These are phyloP conservation scores for Temnothorax nylanderi DNA, from an alignment of 1,140 invertebrate genomes.

Conservation along the genomic window DNA sequence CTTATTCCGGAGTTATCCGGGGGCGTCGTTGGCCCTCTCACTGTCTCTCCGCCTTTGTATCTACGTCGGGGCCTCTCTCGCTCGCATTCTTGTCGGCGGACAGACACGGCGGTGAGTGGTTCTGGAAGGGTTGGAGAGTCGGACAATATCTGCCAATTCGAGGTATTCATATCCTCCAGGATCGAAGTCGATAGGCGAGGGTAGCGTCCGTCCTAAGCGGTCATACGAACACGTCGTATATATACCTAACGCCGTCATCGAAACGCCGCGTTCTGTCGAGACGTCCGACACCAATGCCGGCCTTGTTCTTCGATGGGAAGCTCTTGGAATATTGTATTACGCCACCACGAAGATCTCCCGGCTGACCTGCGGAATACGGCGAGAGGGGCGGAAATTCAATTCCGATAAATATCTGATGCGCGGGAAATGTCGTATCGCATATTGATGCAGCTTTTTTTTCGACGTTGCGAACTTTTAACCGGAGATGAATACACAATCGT, in stretches of 20 bases:
- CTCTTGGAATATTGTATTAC: conserved; percentile 69
- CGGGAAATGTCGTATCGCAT: conserved; percentile 40
- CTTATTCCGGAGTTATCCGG: conserved; percentile 45
- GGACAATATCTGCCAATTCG: conserved; percentile 77
- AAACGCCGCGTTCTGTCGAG: conserved; percentile 22
- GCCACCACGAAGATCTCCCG: conserved; percentile 38
- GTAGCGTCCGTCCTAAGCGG: conserved; percentile 21
- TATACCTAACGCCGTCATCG: conserved; percentile 27
- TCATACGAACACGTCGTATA: conserved; percentile 42
- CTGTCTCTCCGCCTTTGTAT: conserved; percentile 57
- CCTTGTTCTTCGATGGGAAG: conserved; percentile 35
- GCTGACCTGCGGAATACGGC: conserved; percentile 56
- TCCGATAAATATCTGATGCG: conserved; percentile 74
- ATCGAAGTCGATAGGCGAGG: conserved; percentile 49
- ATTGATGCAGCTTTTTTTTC: conserved; percentile 18
- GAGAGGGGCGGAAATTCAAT: conserved; percentile 75
- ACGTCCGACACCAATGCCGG: conserved; percentile 19
- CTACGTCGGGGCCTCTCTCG: conserved; percentile 35
- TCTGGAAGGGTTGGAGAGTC: conserved; percentile 41
- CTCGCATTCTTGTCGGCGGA: conserved; percentile 38
- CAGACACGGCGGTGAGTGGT: conserved; percentile 38
- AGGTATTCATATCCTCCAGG: conserved; percentile 73
- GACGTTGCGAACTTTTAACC: conserved; percentile 22
- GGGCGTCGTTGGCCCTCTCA: conserved; percentile 46
- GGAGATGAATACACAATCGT: not conserved